These are phyloP conservation scores for Champsocephalus esox DNA, from an alignment of 2,797 vertebrate genomes.

Conservation along the genomic window DNA sequence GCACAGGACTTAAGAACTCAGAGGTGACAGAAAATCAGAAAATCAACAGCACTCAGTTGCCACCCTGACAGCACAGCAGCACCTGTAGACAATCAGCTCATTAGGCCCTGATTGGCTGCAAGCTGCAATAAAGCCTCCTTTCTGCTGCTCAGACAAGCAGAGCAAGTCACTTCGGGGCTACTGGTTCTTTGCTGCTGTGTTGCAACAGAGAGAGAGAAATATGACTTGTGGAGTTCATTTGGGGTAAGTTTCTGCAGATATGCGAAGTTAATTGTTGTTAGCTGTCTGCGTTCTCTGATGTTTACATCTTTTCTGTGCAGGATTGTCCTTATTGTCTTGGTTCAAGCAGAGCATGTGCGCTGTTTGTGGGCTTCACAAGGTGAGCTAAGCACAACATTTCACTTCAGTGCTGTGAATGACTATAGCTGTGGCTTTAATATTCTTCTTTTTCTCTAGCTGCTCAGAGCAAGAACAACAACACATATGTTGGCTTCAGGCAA, in stretches of 20 bases:
- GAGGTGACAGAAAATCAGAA: background rate
- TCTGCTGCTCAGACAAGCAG: background rate
- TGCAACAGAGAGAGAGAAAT: conserved; percentile 21
- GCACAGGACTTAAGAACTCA: background rate
- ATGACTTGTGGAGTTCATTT: conserved; percentile 76
- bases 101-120: conserved; percentile 56
- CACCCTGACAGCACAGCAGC: background rate
- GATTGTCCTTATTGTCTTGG: conserved; percentile 55
- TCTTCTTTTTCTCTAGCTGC: conserved; percentile 15
- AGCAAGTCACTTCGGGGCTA: conserved; percentile 13
- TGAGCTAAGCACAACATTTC: background rate
- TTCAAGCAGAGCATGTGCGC: conserved; percentile 62
- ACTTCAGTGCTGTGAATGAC: background rate
- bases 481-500: conserved; percentile 54
- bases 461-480: background rate
- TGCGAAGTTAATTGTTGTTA: background rate
- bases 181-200: conserved; percentile 3
- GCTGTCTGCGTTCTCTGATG: background rate
- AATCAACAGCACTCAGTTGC: background rate
- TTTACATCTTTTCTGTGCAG: conserved; percentile 28
- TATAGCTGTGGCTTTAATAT: background rate
- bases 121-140: conserved; percentile 31
- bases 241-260: conserved; percentile 45
- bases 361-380: conserved; percentile 52
- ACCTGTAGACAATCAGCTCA: conserved; percentile 64